phyloP scores from a whole-genome alignment of 2,888 invertebrate species.

The Petrolisthes manimaculis region DNA sequence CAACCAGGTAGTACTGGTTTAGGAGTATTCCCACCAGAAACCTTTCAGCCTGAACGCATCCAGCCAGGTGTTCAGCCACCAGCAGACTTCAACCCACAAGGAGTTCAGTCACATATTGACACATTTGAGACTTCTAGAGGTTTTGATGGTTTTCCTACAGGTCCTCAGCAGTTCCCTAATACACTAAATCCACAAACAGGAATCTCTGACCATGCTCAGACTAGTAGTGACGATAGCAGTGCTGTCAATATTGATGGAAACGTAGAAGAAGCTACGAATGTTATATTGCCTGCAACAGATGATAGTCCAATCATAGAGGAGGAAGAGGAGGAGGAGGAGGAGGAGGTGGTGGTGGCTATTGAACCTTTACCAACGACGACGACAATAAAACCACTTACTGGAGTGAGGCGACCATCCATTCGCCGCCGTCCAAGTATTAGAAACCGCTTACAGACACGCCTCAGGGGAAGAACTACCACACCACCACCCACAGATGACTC shows the following conservation, averaged over 20 bases:
- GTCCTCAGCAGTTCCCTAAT: constrained; percentile 2
- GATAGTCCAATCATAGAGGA: background rate
- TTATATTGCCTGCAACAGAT: background rate
- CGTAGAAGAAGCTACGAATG: constrained; percentile 30
- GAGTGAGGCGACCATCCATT: background rate
- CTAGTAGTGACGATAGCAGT: background rate
- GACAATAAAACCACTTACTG: background rate
- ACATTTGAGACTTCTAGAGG: constrained; percentile 6
- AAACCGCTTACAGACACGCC: constrained; percentile 34
- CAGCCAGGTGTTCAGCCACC: too few species aligned
- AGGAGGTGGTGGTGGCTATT: background rate
- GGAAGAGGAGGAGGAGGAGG: background rate
- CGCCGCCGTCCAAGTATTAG: constrained; percentile 44
- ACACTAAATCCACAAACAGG: background rate
- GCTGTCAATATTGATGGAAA: background rate
- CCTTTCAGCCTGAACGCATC: too few species aligned
- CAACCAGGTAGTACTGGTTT: background rate
- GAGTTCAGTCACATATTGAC: background rate
- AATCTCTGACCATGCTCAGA: background rate
- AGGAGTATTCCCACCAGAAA: background rate
- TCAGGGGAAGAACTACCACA: constrained; percentile 23
- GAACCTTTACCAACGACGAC: background rate
- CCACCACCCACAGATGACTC: background rate
- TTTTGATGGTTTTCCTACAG: background rate
- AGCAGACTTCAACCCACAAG: too few species aligned